Conservation (phyloP, 2,888 invertebrate species). For the Cataglyphis altisquamis region DNA sequence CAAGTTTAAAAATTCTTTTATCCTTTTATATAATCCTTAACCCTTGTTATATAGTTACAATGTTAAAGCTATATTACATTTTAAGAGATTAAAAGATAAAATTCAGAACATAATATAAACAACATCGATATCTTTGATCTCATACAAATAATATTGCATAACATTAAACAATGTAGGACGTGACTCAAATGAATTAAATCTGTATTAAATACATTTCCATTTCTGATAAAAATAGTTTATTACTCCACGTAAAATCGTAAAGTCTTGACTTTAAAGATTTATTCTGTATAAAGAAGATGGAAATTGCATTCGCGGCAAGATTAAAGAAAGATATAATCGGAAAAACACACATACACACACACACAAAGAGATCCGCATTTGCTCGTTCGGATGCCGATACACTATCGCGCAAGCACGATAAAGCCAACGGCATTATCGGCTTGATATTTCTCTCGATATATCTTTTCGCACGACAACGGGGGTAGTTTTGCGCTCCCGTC, state of each 20-base stretch:
- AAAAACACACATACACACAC: not conserved
- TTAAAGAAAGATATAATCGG: conserved; percentile 23
- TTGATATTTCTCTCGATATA: conserved; percentile 11
- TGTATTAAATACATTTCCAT: not conserved
- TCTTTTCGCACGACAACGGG: conserved; percentile 18
- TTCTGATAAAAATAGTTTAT: conserved; percentile 8
- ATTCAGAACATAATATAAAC: not conserved
- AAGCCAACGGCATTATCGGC: conserved; percentile 23
- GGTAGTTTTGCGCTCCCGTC: conserved; percentile 13
- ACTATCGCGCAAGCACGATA: not conserved
- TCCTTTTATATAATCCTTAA: too few relatives aligned
- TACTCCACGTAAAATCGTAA: not conserved
- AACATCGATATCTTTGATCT: not conserved
- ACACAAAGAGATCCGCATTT: not conserved
- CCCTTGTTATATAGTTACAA: not conserved
- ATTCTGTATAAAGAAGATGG: not conserved
- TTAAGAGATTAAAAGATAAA: not conserved
- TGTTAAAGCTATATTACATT: not conserved
- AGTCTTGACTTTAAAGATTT: not conserved
- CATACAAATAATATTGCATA: too few relatives aligned
- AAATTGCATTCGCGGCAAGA: conserved; percentile 11
- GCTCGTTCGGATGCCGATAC: conserved; percentile 2
- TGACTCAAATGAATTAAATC: not conserved
- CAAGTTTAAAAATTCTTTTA: not conserved
- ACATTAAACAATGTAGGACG: not conserved